A percentile compares a stretch with the other conserved stretches of the same genome.
Evolutionary conservation across 2,888 invertebrate genomes (phyloP).

Genomic region (Octodonta nipae): DNA sequence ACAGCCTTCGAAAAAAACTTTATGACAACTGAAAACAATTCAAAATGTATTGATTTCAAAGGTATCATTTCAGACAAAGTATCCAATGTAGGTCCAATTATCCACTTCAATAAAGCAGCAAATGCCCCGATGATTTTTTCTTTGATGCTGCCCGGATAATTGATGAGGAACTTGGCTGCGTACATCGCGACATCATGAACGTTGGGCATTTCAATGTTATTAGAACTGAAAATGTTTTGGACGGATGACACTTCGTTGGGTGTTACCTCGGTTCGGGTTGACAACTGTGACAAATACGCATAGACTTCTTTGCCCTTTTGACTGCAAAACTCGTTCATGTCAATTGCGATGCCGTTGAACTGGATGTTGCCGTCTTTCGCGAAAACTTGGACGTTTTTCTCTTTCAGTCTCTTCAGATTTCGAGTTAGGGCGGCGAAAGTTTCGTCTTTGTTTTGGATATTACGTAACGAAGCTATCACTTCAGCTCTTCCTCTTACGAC

Average conservation of each 20-base stretch:
- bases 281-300: slow-evolving; percentile 16
- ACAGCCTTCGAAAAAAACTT: slow-evolving; percentile 12
- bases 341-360: slow-evolving; percentile 23
- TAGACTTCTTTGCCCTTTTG: slow-evolving; percentile 19
- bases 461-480: slow-evolving; percentile 42
- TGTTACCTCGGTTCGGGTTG: slow-evolving; percentile 4
- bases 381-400: slow-evolving; percentile 32
- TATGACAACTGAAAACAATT: slow-evolving; percentile 8
- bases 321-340: slow-evolving; percentile 22
- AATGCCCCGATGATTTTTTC: slow-evolving; percentile 3
- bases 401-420: slow-evolving; percentile 42
- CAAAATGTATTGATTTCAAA: slow-evolving; percentile 4
- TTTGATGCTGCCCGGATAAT: neutral
- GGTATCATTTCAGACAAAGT: slow-evolving; percentile 15
- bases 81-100: slow-evolving; percentile 3
- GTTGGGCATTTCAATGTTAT: neutral
- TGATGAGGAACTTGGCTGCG: neutral
- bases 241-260: slow-evolving; percentile 4
- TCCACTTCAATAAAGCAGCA: slow-evolving; percentile 5
- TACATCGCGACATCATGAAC: neutral
- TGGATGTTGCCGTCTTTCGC: slow-evolving; percentile 22
- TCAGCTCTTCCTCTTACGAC: slow-evolving; percentile 38
- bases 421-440: slow-evolving; percentile 42
- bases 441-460: slow-evolving; percentile 42
- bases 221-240: slow-evolving; percentile 2